A percentile compares a stretch with the other conserved stretches of the same genome.
Evolutionary conservation across 2,888 invertebrate genomes (phyloP).

Genomic region (Lapara coniferarum): DNA sequence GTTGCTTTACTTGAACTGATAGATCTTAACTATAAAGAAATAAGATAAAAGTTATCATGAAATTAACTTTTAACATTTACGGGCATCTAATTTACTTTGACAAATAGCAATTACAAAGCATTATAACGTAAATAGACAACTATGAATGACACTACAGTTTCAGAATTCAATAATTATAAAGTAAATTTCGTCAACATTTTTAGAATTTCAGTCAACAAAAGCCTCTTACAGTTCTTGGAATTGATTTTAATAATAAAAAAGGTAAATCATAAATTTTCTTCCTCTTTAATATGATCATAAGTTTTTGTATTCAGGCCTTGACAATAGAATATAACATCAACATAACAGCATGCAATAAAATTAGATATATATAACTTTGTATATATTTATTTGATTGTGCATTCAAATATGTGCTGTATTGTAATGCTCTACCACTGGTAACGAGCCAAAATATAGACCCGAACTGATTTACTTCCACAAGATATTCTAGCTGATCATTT

Average conservation of each 20-base stretch:
- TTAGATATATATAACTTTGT: conserved; percentile 67
- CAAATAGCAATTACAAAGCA: background rate
- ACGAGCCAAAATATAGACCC: conserved; percentile 31
- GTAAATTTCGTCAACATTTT: conserved; percentile 30
- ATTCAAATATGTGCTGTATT: conserved; percentile 61
- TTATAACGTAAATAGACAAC: conserved; percentile 16
- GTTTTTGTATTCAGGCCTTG: conserved; percentile 37
- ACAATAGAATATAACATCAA: conserved; percentile 73
- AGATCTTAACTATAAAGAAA: background rate
- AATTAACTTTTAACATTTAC: background rate
- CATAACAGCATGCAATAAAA: conserved; percentile 80
- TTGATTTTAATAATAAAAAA: conserved; percentile 3
- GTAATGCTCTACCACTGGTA: conserved; percentile 50
- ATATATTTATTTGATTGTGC: conserved; percentile 68
- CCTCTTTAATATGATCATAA: conserved; percentile 31
- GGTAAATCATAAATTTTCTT: background rate
- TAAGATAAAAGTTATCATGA: background rate
- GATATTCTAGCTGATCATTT: conserved; percentile 29
- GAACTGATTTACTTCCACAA: conserved; percentile 33
- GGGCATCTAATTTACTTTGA: background rate
- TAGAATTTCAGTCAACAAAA: conserved; percentile 54
- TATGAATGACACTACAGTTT: conserved; percentile 38
- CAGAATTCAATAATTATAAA: conserved; percentile 26
- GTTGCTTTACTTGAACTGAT: conserved; percentile 4
- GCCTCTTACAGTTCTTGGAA: conserved; percentile 44